These are phyloP conservation scores for Nipponacmea schrenckii DNA, from an alignment of 2,888 invertebrate genomes.

Conservation along the genomic window DNA sequence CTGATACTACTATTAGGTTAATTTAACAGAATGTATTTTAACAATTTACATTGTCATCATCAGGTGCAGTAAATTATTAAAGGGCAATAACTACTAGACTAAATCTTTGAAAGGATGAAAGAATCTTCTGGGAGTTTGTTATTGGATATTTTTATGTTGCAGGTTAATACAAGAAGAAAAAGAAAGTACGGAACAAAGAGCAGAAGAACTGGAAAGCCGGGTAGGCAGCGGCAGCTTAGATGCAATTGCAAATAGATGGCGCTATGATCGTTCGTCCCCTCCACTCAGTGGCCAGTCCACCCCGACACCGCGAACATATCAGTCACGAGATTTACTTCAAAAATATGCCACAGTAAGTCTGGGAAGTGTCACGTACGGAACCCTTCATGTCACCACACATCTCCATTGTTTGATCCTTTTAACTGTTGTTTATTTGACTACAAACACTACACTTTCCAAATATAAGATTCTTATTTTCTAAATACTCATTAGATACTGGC, in stretches of 20 bases:
- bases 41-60: too few relatives aligned
- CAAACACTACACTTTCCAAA: not conserved
- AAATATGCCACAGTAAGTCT: constrained; percentile 94
- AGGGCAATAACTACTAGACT: too few relatives aligned
- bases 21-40: too few relatives aligned
- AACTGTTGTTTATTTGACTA: not conserved
- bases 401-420: not conserved
- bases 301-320: constrained; percentile 71
- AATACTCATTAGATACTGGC: too few relatives aligned
- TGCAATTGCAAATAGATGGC: constrained; percentile 80
- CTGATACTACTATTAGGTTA: too few relatives aligned
- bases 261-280: constrained; percentile 75
- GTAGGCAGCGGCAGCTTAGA: constrained; percentile 85
- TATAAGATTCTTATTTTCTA: too few relatives aligned
- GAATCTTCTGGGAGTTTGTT: too few relatives aligned
- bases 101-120: too few relatives aligned
- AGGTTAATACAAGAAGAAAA: constrained; percentile 89
- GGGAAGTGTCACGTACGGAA: constrained; percentile 15
- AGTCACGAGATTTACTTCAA: constrained; percentile 73
- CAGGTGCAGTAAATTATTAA: too few relatives aligned
- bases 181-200: constrained; percentile 84
- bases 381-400: constrained; percentile 8
- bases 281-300: constrained; percentile 88
- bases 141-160: constrained; percentile 27
- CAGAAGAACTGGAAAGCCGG: constrained; percentile 95